phyloP scores from a whole-genome alignment of 2,797 vertebrate genomes.

The Adrianichthys oophorus region DNA sequence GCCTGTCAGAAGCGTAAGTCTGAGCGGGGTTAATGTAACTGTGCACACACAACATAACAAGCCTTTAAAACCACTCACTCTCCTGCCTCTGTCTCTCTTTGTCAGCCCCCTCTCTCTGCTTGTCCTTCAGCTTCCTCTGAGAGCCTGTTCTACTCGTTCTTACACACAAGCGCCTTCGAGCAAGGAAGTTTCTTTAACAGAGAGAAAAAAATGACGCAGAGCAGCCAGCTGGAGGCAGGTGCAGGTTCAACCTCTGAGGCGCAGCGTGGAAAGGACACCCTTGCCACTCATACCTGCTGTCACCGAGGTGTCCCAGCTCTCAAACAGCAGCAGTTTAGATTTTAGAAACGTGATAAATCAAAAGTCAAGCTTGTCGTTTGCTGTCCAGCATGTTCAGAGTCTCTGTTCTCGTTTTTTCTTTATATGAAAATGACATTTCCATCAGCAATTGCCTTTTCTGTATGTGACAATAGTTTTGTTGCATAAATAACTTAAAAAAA shows the following conservation, averaged over 20 bases:
- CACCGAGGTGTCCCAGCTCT: conserved; percentile 22
- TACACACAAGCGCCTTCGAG: conserved; percentile 32
- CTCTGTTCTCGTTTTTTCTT: too few relatives aligned
- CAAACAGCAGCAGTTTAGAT: conserved; percentile 18
- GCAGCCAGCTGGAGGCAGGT: conserved; percentile 38
- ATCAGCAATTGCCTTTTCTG: not conserved
- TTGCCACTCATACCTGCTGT: conserved; percentile 46
- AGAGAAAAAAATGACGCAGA: conserved; percentile 32
- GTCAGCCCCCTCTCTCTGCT: conserved; percentile 14
- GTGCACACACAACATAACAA: conserved; percentile 49
- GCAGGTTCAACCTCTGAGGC: conserved; percentile 37
- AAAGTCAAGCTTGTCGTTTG: not conserved
- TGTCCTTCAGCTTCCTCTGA: conserved; percentile 41
- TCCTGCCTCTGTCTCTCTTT: conserved; percentile 7
- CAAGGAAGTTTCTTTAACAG: conserved; percentile 39
- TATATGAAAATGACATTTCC: not conserved
- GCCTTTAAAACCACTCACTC: conserved; percentile 33
- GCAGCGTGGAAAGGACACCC: conserved; percentile 22
- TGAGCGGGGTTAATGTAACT: conserved; percentile 56
- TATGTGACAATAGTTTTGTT: not conserved
- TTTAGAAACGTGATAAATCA: conserved; percentile 9
- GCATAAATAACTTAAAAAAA: not conserved
- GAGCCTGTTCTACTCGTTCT: conserved; percentile 44
- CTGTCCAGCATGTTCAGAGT: not conserved
- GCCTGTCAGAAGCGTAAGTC: conserved; percentile 56